Evolutionary conservation across 2,113 vertebrate species (phyloP).

Genomic region (Varanus komodoensis): DNA sequence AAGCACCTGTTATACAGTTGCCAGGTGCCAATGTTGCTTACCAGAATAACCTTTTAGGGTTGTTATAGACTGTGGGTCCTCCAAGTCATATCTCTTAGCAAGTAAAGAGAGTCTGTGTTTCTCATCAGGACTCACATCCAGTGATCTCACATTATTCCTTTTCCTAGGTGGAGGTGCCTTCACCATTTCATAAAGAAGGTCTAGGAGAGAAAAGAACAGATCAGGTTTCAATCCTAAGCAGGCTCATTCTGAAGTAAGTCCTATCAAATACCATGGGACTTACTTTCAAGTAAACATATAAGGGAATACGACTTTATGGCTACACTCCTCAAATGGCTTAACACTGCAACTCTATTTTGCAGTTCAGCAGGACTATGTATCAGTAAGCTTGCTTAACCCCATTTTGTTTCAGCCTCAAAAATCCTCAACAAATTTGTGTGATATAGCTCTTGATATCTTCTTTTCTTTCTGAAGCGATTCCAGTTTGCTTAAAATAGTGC

Average conservation of each 20-base stretch:
- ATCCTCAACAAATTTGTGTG: background rate
- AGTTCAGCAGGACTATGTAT: no score
- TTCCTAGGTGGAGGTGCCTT: conserved; percentile 26
- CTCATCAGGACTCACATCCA: conserved; percentile 31
- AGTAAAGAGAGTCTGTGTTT: conserved; percentile 28
- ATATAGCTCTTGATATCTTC: background rate
- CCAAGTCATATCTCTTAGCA: background rate
- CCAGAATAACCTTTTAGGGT: background rate
- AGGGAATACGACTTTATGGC: background rate
- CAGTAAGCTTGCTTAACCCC: background rate
- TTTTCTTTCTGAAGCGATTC: background rate
- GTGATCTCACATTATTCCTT: background rate
- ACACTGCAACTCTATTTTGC: background rate
- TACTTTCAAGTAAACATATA: background rate
- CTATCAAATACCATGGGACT: background rate
- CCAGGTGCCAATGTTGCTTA: background rate
- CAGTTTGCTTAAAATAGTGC: background rate
- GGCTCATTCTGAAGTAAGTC: background rate
- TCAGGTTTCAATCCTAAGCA: background rate
- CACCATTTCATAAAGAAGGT: conserved; percentile 35
- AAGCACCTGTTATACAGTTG: background rate
- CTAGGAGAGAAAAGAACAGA: conserved; percentile 46
- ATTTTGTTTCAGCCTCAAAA: background rate
- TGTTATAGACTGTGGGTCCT: background rate
- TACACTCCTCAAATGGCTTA: background rate